Evolutionary conservation across 2,797 vertebrate species (phyloP), one percentile per base, ranked within the genome.

Genomic region (Pseudochirops cupreus): DNA sequence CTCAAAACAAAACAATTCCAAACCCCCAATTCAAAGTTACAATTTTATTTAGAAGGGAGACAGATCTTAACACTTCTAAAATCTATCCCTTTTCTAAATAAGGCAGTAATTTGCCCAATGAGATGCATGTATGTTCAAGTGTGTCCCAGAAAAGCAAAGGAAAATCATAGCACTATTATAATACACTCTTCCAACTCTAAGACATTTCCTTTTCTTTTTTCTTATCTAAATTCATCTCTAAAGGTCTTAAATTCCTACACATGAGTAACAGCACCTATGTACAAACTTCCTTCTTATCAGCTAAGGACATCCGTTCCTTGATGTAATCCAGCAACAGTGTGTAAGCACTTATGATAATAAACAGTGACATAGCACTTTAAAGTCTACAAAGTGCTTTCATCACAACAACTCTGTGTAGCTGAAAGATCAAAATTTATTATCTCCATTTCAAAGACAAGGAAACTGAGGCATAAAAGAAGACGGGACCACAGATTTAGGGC

Each of bases 51-150:
- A 58, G 57, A 56, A 92, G 13, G 29, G 14, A 28, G 50, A 91
- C 31, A 87, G 14, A 39, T 5, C 39, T 92, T 74, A 31, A 54
- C 89, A 21, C 50, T 92, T 5, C 24, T 55, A 90, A 96, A 89
- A 74, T 90, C 29, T 74, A 82, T 28, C 33, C 46, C 54, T 91
- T 93, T 56, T 90, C 92, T 95, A 95, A 93, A 29, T 91, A 92
- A 95, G 53, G 39, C 31, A 31, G 0, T 56, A 24, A 95, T 0
- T 91, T 52, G 92, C 56, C 92, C 59, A 90, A 24, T 59, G 28
- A 52, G 54, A 0, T 50, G 18, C n/a, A 46, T 24, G n/a, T 10
- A 93, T 59, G 91, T 96, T 57, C 91, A 94, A 90, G 11, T 90
- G 50, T 53, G 91, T 90, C 28, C 91, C 58, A 28, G 55, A 87